These are phyloP conservation scores for Eupithecia subfuscata DNA, from an alignment of 2,888 invertebrate species.

Conservation along the genomic window DNA sequence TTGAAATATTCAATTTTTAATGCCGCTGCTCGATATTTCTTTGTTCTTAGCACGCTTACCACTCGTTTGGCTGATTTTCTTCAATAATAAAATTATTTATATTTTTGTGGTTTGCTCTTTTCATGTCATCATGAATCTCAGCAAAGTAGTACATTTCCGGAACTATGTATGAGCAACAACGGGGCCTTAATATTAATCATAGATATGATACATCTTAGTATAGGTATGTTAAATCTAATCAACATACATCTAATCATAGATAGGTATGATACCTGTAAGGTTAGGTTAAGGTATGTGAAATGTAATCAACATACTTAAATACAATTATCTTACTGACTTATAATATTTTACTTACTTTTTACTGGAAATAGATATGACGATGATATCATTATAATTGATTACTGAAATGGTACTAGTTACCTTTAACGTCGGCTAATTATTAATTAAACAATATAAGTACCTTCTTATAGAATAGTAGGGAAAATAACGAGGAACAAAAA, in stretches of 20 bases:
- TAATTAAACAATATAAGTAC: not conserved
- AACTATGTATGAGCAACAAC: no score
- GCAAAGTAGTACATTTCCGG: not conserved
- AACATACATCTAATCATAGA: no score
- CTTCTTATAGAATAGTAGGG: not conserved
- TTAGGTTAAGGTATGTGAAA: not conserved
- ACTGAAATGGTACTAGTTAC: not conserved
- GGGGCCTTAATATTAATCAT: no score
- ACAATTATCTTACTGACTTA: not conserved
- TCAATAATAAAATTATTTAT: not conserved
- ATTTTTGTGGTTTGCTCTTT: not conserved
- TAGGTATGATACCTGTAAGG: not conserved
- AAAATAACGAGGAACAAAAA: not conserved
- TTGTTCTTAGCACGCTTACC: constrained; percentile 51
- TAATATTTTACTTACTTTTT: constrained; percentile 7
- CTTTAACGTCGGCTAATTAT: not conserved
- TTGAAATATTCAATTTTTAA: constrained; percentile 57
- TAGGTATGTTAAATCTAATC: not conserved
- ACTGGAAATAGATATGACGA: constrained; percentile 15
- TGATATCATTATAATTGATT: constrained; percentile 10
- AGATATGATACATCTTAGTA: no score
- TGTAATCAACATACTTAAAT: not conserved
- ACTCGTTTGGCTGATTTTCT: not conserved
- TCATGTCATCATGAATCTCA: not conserved
- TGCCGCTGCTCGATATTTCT: constrained; percentile 47